Evolutionary conservation across 2,113 vertebrate species (phyloP).

Genomic region (Pachypanchax playfairii): DNA sequence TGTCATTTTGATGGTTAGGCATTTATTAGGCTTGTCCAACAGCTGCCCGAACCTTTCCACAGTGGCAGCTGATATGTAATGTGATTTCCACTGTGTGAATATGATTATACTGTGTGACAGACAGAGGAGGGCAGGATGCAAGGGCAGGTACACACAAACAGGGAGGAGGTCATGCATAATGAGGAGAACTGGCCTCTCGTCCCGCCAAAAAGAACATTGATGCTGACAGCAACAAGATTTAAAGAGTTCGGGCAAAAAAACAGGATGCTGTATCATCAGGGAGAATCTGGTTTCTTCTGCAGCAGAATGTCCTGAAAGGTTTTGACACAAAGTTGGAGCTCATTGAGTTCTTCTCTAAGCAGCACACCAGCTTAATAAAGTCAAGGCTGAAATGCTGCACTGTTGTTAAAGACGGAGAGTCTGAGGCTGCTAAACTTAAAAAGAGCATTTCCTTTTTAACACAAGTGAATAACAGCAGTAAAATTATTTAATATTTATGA

Average conservation of each 20-base stretch:
- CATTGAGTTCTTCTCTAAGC: neutral
- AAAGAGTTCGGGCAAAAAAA: slow-evolving; percentile 25
- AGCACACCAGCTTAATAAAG: neutral
- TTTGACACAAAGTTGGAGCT: neutral
- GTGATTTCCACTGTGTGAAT: slow-evolving; percentile 57
- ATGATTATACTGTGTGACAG: slow-evolving; percentile 50
- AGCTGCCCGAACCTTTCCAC: slow-evolving; percentile 47
- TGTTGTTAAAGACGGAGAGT: no score
- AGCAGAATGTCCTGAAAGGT: slow-evolving; percentile 13
- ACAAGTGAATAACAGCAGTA: no score
- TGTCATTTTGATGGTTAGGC: slow-evolving; percentile 52
- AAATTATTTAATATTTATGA: no score
- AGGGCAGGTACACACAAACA: slow-evolving; percentile 55
- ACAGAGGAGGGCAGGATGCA: slow-evolving; percentile 52
- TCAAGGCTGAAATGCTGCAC: neutral
- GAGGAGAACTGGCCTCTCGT: slow-evolving; percentile 25
- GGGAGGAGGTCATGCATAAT: slow-evolving; percentile 56
- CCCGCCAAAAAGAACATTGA: slow-evolving; percentile 13
- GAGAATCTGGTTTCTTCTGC: slow-evolving; percentile 5
- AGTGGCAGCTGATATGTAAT: slow-evolving; percentile 50
- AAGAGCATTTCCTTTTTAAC: no score
- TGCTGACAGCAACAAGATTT: slow-evolving; percentile 33
- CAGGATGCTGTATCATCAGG: neutral
- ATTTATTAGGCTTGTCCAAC: slow-evolving; percentile 55
- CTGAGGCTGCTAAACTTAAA: no score